Percentiles rank a stretch among this genome's conserved stretches.
Conservation (phyloP, 2,888 invertebrate species). For the Hedychridium roseum region DNA sequence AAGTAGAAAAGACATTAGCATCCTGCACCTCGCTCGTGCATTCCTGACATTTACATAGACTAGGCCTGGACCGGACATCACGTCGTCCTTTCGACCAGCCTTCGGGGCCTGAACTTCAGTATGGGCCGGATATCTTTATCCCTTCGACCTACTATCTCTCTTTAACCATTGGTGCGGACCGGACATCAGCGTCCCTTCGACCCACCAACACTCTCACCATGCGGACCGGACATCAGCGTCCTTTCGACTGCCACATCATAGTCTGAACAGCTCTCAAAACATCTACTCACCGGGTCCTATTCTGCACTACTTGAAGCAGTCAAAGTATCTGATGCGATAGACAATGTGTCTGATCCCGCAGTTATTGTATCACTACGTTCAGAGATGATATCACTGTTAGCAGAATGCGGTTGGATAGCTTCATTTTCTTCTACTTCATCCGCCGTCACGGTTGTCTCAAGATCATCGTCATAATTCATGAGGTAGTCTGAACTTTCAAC, state of each 20-base stretch:
- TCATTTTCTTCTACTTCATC: neutral
- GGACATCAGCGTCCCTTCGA: neutral
- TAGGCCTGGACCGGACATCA: neutral
- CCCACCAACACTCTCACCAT: neutral
- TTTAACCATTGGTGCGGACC: neutral
- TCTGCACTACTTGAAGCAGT: neutral
- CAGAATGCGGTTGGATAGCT: neutral
- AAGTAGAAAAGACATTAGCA: neutral
- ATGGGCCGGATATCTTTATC: neutral
- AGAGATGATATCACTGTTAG: neutral
- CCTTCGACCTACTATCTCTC: neutral
- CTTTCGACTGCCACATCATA: neutral
- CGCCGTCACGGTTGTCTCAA: too few relatives aligned
- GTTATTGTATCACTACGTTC: too few relatives aligned
- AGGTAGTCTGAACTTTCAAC: neutral
- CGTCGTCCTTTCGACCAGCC: neutral
- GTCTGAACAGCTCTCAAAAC: too few relatives aligned
- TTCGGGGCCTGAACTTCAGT: neutral
- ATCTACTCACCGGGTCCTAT: too few relatives aligned
- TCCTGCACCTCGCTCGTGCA: neutral
- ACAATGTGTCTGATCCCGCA: neutral
- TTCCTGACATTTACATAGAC: neutral
- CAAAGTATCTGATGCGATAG: neutral
- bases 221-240: neutral
- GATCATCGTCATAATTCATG: neutral